These are phyloP conservation scores for Morpho deidamia DNA, from an alignment of 2,888 invertebrate genomes.

Conservation along the genomic window DNA sequence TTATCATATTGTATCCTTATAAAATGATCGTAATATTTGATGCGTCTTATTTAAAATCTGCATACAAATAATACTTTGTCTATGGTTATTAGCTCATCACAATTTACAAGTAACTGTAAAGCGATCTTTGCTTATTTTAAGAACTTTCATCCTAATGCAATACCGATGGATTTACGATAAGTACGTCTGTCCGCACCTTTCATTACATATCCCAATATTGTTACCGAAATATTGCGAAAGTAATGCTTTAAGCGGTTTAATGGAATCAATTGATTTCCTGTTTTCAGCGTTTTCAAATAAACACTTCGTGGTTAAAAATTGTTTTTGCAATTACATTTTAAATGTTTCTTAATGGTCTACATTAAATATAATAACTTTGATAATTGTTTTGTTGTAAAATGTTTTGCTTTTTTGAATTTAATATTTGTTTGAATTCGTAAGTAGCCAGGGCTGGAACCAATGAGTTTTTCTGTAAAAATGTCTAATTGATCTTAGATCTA, in stretches of 20 bases:
- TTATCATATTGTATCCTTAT: no score
- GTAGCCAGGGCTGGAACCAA: no score
- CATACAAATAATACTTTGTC: no score
- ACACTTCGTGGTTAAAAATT: background rate
- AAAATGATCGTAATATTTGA: no score
- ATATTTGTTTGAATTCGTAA: no score
- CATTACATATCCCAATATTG: constrained; percentile 12
- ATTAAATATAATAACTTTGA: no score
- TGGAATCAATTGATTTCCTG: constrained; percentile 7
- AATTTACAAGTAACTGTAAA: background rate
- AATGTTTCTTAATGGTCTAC: background rate
- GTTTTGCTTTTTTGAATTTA: no score
- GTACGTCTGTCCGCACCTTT: constrained; percentile 18
- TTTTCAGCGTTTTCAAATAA: constrained; percentile 5
- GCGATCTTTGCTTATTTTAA: constrained; percentile 11
- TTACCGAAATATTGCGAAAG: constrained; percentile 11
- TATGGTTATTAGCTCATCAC: background rate
- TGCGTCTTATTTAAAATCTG: no score
- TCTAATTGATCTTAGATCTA: no score
- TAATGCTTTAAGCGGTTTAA: background rate
- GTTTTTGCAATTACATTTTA: background rate
- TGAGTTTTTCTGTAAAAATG: no score
- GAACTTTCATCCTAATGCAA: constrained; percentile 22
- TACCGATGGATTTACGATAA: constrained; percentile 23
- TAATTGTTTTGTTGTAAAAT: background rate